Evolutionary conservation across 1,140 invertebrate species (phyloP).

Genomic region (Drosophila auraria): DNA sequence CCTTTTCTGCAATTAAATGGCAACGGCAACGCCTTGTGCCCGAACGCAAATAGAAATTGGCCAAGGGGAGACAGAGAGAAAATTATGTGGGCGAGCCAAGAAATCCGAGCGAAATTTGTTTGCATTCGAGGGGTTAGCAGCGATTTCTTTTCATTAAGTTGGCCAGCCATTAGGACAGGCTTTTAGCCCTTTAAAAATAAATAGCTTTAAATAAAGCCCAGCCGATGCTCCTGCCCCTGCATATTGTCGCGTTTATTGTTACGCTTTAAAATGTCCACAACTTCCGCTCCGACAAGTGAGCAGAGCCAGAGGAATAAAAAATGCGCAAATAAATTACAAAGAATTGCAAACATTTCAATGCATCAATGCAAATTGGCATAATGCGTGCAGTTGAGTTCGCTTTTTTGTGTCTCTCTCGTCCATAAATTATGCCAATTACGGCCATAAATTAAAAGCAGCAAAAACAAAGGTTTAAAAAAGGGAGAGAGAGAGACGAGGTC

Average conservation of each 20-base stretch:
- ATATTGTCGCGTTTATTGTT: conserved; percentile 38
- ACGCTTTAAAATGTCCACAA: conserved; percentile 57
- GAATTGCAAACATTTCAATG: conserved; percentile 48
- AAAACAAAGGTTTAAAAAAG: conserved; percentile 28
- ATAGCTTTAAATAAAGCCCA: conserved; percentile 1
- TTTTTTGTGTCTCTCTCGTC: conserved; percentile 21
- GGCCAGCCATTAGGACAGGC: background rate
- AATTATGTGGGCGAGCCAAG: conserved; percentile 63
- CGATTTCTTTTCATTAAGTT: conserved; percentile 49
- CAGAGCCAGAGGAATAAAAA: conserved; percentile 8
- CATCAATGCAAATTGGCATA: conserved; percentile 68
- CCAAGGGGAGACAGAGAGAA: conserved; percentile 20
- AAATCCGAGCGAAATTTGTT: conserved; percentile 38
- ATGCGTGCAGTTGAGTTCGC: conserved; percentile 46
- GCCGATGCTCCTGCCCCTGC: background rate
- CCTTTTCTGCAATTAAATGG: conserved; percentile 67
- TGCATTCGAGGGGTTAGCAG: conserved; percentile 39
- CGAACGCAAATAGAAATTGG: conserved; percentile 64
- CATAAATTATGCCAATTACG: conserved; percentile 78
- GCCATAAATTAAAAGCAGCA: conserved; percentile 68
- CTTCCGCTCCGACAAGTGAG: conserved; percentile 40
- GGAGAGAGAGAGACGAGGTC: background rate
- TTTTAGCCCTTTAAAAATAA: conserved; percentile 13
- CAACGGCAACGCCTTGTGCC: conserved; percentile 67
- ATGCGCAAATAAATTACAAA: conserved; percentile 44